Evolutionary conservation across 2,888 invertebrate genomes (phyloP), one percentile per base, ranked within the genome.

Genomic region (Falcaria lacertinaria): DNA sequence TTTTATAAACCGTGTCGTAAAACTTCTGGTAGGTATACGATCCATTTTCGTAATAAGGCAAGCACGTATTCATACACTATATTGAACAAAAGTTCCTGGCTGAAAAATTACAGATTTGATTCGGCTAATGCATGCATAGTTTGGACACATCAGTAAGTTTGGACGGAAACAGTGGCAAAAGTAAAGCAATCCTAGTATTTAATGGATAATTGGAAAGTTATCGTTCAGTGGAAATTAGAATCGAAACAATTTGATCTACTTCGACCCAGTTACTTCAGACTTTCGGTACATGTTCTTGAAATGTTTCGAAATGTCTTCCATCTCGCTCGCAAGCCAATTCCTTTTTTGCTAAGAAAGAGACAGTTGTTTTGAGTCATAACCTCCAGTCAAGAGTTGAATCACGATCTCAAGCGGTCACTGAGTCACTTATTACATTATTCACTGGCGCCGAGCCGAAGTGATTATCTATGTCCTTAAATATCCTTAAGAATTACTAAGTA

Each of bases 391-490:
- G 54, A 61, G 60, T 37, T 76, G 77, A 80, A 64, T 79, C 79
- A 77, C 64, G 67, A 70, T 57, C 56, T 66, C 57, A 56, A 62
- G 74, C 63, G 77, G 77, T 74, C 69, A 73, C 62, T 80, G 82
- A 80, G 75, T 80, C 81, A 81, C 64, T 60, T 70, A 68, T 69
- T 60, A 65, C 67, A 73, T 66, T 68, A 67, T 69, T 69, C 68
- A 69, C 62, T 63, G 67, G 68, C 74, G 73, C 73, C 61, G 45
- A 52, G 54, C 52, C 45, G 16, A n/a, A 7, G 4, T 7, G 15
- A 32, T 34, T 38, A 46, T n/a, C n/a, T 7, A 22, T 28, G 11
- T 28, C 28, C 28, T 28, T 28, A 28, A 22, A 7, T 1, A 22
- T 22, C 7, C 22, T 22, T 22, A 22, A 22, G 22, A 22, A 6